phyloP scores from a whole-genome alignment of 1,140 invertebrate genomes.

The Zaprionus capensis region DNA sequence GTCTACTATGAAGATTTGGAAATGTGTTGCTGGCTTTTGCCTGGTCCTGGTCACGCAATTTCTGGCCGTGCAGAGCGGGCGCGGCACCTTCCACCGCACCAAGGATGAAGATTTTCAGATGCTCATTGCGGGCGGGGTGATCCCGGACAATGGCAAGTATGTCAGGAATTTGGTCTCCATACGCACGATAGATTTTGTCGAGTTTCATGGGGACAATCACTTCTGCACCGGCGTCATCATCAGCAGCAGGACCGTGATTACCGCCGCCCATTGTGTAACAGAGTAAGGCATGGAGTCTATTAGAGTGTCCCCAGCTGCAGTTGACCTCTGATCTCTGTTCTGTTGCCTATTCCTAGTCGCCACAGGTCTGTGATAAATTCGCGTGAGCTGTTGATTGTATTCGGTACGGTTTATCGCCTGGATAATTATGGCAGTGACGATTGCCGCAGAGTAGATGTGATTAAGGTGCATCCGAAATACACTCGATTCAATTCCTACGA shows the following conservation, averaged over 20 bases:
- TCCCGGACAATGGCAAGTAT: conserved; percentile 4
- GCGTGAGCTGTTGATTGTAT: conserved; percentile 40
- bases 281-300: conserved; percentile 31
- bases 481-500: conserved; percentile 44
- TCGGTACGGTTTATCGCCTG: conserved; percentile 23
- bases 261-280: conserved; percentile 63
- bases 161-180: conserved; percentile 57
- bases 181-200: conserved; percentile 40
- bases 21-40: neutral
- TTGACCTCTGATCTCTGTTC: neutral
- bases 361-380: conserved; percentile 58
- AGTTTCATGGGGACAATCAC: conserved; percentile 55
- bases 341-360: conserved; percentile 7
- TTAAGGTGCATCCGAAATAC: conserved; percentile 54
- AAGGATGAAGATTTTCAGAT: conserved; percentile 57
- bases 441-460: conserved; percentile 8
- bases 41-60: conserved; percentile 4
- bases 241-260: conserved; percentile 52
- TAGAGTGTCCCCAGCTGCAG: too few relatives aligned
- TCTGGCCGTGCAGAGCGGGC: neutral
- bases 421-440: neutral
- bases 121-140: conserved; percentile 52
- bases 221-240: conserved; percentile 63
- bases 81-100: conserved; percentile 33
- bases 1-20: conserved; percentile 6